These are phyloP conservation scores for Pecten maximus DNA, from an alignment of 2,888 invertebrate species.

Conservation along the genomic window DNA sequence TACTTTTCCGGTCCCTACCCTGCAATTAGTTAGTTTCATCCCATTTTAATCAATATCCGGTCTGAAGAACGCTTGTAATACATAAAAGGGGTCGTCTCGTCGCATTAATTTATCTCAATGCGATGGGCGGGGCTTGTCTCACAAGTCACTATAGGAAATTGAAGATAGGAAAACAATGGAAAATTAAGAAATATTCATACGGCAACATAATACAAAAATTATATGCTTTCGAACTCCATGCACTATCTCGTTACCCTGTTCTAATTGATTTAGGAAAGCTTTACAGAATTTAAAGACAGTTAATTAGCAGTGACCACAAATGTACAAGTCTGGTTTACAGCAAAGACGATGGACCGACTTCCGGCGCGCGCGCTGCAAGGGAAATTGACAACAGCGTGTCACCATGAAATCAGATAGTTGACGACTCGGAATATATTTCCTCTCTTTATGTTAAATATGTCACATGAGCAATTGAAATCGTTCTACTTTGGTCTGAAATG, in stretches of 20 bases:
- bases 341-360: conserved; percentile 7
- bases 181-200: conserved; percentile 29
- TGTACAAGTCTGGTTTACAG: not conserved
- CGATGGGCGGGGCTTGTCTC: conserved; percentile 25
- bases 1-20: conserved; percentile 9
- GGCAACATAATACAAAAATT: conserved; percentile 18
- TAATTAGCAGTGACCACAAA: conserved; percentile 26
- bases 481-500: conserved; percentile 27
- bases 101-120: conserved; percentile 18
- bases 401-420: conserved; percentile 24
- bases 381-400: conserved; percentile 29
- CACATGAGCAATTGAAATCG: conserved; percentile 22
- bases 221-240: not conserved
- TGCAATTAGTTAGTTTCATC: not conserved
- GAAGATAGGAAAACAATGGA: conserved; percentile 30
- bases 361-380: conserved; percentile 13
- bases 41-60: conserved; percentile 31
- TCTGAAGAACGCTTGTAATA: not conserved
- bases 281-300: conserved; percentile 13
- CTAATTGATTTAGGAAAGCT: conserved; percentile 29
- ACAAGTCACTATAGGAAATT: not conserved
- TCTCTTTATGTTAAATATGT: conserved; percentile 19
- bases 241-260: not conserved
- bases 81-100: not conserved
- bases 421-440: conserved; percentile 25